phyloP scores from a whole-genome alignment of 2,888 invertebrate species.

The Coleophora deauratella region DNA sequence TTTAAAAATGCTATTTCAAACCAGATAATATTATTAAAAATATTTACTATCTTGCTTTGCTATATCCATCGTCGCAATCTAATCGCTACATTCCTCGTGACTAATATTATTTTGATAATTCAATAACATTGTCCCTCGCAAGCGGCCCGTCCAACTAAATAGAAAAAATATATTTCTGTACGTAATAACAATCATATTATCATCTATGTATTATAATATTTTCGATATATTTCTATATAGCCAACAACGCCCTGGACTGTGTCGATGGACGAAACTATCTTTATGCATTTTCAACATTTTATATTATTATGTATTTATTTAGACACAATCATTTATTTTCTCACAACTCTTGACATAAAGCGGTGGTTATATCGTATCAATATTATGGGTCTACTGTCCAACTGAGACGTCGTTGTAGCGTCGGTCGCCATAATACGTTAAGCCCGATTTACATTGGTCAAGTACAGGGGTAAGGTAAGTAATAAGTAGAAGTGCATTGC shows the following conservation, averaged over 20 bases:
- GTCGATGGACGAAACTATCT: constrained; percentile 30
- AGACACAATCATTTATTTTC: constrained; percentile 15
- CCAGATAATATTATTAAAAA: neutral
- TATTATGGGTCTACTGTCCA: constrained; percentile 5
- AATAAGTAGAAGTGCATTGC: no score
- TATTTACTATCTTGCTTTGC: no score
- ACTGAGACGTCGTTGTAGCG: no score
- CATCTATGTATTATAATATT: constrained; percentile 10
- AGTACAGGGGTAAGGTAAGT: no score
- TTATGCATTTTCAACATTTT: constrained; percentile 11
- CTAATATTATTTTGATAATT: neutral
- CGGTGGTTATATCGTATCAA: constrained; percentile 24
- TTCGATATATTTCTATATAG: constrained; percentile 20
- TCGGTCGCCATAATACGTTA: no score
- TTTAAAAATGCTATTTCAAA: neutral
- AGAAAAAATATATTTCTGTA: constrained; percentile 52
- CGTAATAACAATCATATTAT: constrained; percentile 42
- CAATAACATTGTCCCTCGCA: constrained; percentile 1
- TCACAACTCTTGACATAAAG: constrained; percentile 32
- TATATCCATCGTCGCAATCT: no score
- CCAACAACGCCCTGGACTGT: constrained; percentile 24
- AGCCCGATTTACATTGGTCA: neutral
- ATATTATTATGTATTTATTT: constrained; percentile 7
- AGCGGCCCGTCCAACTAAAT: constrained; percentile 36
- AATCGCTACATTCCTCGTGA: neutral